Conservation (phyloP, 2,888 invertebrate genomes). For the Torymus tubicola region DNA sequence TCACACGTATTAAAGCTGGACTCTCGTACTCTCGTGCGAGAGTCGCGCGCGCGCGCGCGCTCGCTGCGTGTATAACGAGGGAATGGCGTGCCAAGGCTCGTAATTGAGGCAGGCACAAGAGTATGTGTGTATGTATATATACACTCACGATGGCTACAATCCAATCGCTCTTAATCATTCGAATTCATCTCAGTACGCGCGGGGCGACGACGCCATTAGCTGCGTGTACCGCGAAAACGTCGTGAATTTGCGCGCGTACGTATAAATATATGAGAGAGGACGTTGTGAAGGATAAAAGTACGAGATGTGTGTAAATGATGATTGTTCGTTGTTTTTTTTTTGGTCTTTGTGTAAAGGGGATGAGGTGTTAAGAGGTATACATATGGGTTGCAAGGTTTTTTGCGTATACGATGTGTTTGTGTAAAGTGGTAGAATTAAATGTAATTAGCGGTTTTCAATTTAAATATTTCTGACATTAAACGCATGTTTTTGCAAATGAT, state of each 20-base stretch:
- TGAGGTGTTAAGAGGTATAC: too few species aligned
- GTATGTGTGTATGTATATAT: too few species aligned
- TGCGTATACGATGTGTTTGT: too few species aligned
- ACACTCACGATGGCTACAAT: constrained; percentile 69
- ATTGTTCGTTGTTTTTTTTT: too few species aligned
- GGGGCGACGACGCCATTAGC: constrained; percentile 56
- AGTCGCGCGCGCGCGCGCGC: constrained; percentile 48
- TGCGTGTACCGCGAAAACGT: constrained; percentile 54
- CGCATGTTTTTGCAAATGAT: too few species aligned
- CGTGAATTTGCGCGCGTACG: not conserved
- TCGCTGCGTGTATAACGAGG: constrained; percentile 73
- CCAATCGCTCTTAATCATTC: constrained; percentile 75
- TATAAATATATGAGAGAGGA: too few species aligned
- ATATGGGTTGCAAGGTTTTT: too few species aligned
- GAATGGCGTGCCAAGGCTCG: constrained; percentile 74
- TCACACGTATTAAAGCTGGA: constrained; percentile 73
- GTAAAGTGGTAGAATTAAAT: too few species aligned
- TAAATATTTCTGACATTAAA: too few species aligned
- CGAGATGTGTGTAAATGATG: not conserved
- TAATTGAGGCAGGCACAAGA: constrained; percentile 69
- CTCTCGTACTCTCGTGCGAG: constrained; percentile 51
- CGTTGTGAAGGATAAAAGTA: not conserved
- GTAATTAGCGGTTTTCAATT: too few species aligned
- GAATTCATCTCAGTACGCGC: constrained; percentile 69
- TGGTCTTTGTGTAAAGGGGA: too few species aligned